A percentile compares a stretch with the other conserved stretches of the same genome.
These are phyloP conservation scores for Silvanus unidentatus DNA, from an alignment of 2,888 invertebrate genomes.

Conservation along the genomic window DNA sequence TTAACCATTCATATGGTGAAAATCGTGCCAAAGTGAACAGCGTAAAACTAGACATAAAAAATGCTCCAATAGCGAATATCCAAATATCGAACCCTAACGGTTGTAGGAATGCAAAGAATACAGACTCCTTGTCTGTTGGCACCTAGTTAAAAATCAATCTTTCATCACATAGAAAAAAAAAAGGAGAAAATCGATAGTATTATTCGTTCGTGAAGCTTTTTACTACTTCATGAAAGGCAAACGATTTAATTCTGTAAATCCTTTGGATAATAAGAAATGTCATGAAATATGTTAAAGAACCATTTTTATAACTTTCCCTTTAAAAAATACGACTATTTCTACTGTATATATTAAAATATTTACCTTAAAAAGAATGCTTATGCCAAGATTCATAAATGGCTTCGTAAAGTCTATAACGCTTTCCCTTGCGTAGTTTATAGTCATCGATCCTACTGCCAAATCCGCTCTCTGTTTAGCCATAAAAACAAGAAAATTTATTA, in stretches of 20 bases:
- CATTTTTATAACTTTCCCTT: no score
- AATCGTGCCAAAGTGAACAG: slow-evolving; percentile 58
- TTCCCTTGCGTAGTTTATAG: slow-evolving; percentile 93
- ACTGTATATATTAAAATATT: slow-evolving; percentile 15
- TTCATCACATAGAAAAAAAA: no score
- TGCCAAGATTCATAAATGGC: slow-evolving; percentile 96
- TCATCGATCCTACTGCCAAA: slow-evolving; percentile 94
- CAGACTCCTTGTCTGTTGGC: slow-evolving; percentile 54
- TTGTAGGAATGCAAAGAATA: slow-evolving; percentile 60
- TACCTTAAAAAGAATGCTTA: slow-evolving; percentile 92
- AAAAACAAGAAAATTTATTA: no score
- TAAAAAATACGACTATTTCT: no score
- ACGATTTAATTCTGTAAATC: no score
- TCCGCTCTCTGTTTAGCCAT: slow-evolving; percentile 71
- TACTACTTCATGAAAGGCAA: no score
- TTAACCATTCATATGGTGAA: slow-evolving; percentile 59
- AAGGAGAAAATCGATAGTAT: no score
- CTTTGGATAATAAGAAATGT: no score
- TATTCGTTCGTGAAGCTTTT: no score
- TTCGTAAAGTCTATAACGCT: slow-evolving; percentile 96
- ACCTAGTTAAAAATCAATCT: slow-evolving; percentile 35
- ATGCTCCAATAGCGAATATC: slow-evolving; percentile 57
- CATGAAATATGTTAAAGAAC: no score
- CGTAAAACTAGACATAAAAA: slow-evolving; percentile 54
- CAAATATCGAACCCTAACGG: slow-evolving; percentile 62